Percentiles rank a stretch among this genome's conserved stretches.
These are phyloP conservation scores for Hypotaenidia okinawae DNA, from an alignment of 2,797 vertebrate species.

Conservation along the genomic window DNA sequence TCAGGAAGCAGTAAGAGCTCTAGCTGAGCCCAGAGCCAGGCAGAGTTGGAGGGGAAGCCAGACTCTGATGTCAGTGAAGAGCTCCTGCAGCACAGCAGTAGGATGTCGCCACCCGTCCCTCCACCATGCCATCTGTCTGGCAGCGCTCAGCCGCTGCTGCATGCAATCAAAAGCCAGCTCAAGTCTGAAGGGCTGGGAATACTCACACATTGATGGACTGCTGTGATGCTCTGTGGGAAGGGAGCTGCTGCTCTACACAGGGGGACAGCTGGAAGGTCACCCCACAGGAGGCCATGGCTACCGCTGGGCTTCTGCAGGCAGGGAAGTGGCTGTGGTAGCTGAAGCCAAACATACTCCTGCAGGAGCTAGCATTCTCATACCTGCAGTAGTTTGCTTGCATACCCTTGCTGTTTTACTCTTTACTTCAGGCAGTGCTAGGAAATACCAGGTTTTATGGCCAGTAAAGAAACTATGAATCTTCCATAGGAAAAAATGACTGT, in stretches of 20 bases:
- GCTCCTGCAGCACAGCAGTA: background rate
- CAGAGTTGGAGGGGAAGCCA: background rate
- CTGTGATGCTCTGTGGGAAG: background rate
- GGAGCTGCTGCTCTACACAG: background rate
- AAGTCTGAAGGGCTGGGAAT: background rate
- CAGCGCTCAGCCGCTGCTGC: fast-evolving
- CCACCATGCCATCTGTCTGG: fast-evolving
- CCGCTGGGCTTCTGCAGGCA: fast-evolving
- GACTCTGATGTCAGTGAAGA: background rate
- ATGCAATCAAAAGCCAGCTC: fast-evolving
- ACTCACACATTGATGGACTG: background rate
- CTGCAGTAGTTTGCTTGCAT: background rate
- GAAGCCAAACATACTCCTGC: background rate
- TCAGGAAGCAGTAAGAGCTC: background rate
- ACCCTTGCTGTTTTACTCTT: background rate
- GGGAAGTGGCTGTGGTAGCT: background rate
- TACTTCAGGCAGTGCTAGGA: background rate
- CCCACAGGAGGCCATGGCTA: background rate
- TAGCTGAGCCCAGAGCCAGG: background rate
- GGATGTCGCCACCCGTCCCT: background rate
- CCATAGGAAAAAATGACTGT: background rate
- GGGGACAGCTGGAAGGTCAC: background rate
- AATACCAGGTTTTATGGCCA: background rate
- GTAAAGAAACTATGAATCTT: background rate
- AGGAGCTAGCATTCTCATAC: background rate